Conservation (phyloP, 2,113 vertebrate species). For the Proteles cristata region DNA sequence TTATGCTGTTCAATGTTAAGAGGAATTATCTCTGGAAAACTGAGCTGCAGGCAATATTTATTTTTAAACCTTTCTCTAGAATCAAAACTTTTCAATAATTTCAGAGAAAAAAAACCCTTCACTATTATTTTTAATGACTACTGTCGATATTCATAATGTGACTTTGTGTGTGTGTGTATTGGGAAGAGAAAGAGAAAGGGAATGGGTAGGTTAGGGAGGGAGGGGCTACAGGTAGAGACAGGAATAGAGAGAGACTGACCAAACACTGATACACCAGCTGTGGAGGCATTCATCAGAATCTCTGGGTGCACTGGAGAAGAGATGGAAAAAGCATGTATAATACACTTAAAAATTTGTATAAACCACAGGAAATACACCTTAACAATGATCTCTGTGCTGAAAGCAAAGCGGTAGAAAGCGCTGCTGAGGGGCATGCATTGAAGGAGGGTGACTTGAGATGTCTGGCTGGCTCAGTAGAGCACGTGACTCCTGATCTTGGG, state of each 20-base stretch:
- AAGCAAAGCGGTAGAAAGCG: not conserved
- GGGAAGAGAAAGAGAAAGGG: not conserved
- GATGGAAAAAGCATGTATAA: not conserved
- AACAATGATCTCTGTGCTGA: constrained; percentile 8
- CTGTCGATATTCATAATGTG: not conserved
- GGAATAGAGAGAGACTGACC: not conserved
- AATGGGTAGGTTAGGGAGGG: too few relatives aligned
- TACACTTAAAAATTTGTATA: not conserved
- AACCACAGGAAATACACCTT: not conserved
- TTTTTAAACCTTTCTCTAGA: not conserved
- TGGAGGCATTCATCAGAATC: not conserved
- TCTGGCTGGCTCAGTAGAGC: not conserved
- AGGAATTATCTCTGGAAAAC: not conserved
- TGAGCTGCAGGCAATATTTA: not conserved
- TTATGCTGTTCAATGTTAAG: not conserved
- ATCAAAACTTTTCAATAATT: not conserved
- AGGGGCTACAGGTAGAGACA: not conserved
- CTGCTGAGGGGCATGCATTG: not conserved
- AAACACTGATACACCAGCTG: not conserved
- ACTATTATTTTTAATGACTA: not conserved
- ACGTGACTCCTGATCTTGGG: not conserved
- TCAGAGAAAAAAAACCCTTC: not conserved
- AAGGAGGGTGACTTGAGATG: not conserved
- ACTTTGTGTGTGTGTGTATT: not conserved
- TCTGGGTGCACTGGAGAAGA: not conserved